Conservation (phyloP, 2,888 invertebrate genomes). For the Oxyteleia sp. region DNA sequence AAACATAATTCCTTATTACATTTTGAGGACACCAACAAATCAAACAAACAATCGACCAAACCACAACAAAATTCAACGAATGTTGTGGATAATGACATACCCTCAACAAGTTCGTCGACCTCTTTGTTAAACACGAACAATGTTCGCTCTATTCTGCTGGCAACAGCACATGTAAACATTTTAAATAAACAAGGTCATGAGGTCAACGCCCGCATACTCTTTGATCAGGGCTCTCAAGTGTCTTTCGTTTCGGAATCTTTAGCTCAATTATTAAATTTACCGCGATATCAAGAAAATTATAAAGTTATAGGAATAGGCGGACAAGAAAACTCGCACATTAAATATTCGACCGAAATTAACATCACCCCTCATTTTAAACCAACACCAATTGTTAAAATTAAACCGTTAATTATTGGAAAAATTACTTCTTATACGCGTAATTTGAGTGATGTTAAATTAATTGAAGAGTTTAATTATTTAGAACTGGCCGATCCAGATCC, state of each 20-base stretch:
- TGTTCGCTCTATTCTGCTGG: not conserved
- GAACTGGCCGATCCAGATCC: too few relatives aligned
- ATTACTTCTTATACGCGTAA: not conserved
- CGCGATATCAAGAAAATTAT: not conserved
- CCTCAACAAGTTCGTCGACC: too few relatives aligned
- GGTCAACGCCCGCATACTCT: not conserved
- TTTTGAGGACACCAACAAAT: too few relatives aligned
- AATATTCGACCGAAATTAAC: not conserved
- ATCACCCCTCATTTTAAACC: not conserved
- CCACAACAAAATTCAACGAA: too few relatives aligned
- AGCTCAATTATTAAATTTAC: not conserved
- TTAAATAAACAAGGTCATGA: not conserved
- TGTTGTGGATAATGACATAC: too few relatives aligned
- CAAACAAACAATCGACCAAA: too few relatives aligned
- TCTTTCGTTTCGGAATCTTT: not conserved
- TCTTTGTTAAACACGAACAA: too few relatives aligned
- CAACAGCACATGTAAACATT: not conserved
- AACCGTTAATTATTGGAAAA: not conserved
- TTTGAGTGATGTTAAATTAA: too few relatives aligned
- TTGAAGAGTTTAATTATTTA: too few relatives aligned
- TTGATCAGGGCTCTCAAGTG: not conserved
- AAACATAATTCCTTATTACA: too few relatives aligned
- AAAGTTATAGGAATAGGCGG: not conserved
- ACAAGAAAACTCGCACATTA: not conserved
- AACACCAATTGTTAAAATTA: not conserved